These are phyloP conservation scores for Drosophila setifemur DNA, from an alignment of 1,140 invertebrate species.

Conservation along the genomic window DNA sequence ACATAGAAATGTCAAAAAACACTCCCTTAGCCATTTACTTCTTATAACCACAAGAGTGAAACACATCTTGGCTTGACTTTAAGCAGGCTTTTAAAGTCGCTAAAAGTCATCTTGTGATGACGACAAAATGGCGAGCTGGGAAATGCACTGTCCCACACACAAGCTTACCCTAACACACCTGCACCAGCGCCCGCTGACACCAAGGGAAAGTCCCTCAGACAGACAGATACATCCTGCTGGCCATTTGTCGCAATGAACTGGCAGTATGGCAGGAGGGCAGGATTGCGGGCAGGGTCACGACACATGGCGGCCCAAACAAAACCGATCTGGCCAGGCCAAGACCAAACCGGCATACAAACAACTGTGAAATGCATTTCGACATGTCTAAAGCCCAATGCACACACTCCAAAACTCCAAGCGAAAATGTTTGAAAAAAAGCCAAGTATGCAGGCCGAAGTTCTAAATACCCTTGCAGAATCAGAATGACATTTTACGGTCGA, in stretches of 20 bases:
- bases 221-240: constrained; percentile 52
- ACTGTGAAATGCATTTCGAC: constrained; percentile 75
- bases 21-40: no score
- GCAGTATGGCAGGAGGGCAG: constrained; percentile 77
- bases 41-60: not conserved
- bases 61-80: constrained; percentile 29
- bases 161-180: not conserved
- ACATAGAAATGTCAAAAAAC: no score
- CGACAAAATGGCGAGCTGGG: constrained; percentile 28
- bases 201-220: not conserved
- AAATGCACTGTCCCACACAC: constrained; percentile 41
- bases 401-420: not conserved
- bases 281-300: constrained; percentile 72
- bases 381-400: constrained; percentile 54
- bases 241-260: constrained; percentile 78
- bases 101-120: constrained; percentile 34
- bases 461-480: no score
- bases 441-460: not conserved
- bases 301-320: constrained; percentile 27
- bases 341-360: constrained; percentile 56
- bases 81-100: constrained; percentile 40
- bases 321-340: constrained; percentile 15
- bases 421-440: not conserved
- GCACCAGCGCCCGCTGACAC: not conserved
- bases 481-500: no score